Percentiles rank a stretch among this genome's conserved stretches.
Conservation (phyloP, 2,113 vertebrate genomes). For the Leucosticte australis region DNA sequence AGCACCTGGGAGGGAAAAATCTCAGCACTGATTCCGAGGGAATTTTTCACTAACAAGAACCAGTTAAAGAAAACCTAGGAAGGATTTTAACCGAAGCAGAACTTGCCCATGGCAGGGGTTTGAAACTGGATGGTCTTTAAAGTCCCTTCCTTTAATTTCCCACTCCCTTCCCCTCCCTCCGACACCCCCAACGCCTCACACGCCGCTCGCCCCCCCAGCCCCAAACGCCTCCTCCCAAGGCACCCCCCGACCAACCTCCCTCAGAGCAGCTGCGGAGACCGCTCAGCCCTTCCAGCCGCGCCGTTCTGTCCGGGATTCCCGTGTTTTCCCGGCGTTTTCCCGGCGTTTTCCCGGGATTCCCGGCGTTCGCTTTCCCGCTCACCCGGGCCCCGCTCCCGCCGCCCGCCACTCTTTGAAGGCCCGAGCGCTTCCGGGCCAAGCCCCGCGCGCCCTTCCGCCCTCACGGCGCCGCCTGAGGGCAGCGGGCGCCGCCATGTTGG, state of each 20-base stretch:
- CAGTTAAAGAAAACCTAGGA: not conserved
- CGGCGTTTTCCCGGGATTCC: not conserved
- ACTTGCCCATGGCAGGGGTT: accelerated
- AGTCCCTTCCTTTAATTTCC: not conserved
- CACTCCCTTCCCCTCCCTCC: not conserved
- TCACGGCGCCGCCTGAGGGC: not conserved
- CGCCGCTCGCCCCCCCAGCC: not conserved
- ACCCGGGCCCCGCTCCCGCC: not conserved
- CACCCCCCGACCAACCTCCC: not conserved
- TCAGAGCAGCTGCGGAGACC: accelerated
- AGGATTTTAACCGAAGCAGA: not conserved
- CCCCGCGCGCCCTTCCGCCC: not conserved
- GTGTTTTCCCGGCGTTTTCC: not conserved
- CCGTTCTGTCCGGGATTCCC: not conserved
- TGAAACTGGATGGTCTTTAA: not conserved
- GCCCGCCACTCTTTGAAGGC: not conserved
- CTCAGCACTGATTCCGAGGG: not conserved
- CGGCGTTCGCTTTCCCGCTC: not conserved
- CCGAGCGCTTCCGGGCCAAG: not conserved
- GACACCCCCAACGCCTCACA: not conserved
- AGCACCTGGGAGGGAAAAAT: too few species aligned
- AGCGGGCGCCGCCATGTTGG: not conserved
- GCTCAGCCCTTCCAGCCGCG: not conserved
- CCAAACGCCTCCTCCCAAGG: not conserved
- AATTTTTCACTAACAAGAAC: not conserved